A percentile compares a stretch with the other conserved stretches of the same genome.
Conservation (phyloP, 2,797 vertebrate genomes). For the Crocidura indochinensis region DNA sequence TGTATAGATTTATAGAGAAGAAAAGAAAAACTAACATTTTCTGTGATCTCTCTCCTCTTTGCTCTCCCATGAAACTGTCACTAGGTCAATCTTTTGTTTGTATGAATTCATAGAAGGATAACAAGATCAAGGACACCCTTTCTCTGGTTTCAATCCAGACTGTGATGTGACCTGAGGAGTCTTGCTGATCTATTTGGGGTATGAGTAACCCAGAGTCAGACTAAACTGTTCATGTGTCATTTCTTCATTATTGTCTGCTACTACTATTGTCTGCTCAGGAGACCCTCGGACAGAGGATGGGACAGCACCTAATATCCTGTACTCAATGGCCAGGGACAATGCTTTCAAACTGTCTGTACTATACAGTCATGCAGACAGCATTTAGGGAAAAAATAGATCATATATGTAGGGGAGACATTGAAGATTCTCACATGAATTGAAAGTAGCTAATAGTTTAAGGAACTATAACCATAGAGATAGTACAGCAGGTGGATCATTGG, state of each 20-base stretch:
- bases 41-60: slow-evolving; percentile 2
- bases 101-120: neutral
- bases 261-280: neutral
- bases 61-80: neutral
- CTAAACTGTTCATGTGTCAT: neutral
- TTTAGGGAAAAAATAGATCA: slow-evolving; percentile 54
- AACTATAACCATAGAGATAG: no score
- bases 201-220: neutral
- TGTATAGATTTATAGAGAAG: neutral
- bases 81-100: neutral
- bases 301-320: slow-evolving; percentile 16
- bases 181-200: neutral
- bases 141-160: neutral
- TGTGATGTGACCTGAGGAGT: neutral
- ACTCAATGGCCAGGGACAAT: slow-evolving; percentile 1
- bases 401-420: neutral
- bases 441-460: neutral
- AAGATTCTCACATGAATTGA: neutral
- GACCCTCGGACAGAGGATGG: neutral
- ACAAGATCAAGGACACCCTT: neutral
- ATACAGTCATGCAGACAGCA: neutral
- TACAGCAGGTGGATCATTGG: no score
- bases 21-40: slow-evolving; percentile 1
- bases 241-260: slow-evolving; percentile 1
- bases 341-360: neutral